Base-by-base conservation (phyloP, 2,888 invertebrate species). In the Sisyra terminalis region DNA sequence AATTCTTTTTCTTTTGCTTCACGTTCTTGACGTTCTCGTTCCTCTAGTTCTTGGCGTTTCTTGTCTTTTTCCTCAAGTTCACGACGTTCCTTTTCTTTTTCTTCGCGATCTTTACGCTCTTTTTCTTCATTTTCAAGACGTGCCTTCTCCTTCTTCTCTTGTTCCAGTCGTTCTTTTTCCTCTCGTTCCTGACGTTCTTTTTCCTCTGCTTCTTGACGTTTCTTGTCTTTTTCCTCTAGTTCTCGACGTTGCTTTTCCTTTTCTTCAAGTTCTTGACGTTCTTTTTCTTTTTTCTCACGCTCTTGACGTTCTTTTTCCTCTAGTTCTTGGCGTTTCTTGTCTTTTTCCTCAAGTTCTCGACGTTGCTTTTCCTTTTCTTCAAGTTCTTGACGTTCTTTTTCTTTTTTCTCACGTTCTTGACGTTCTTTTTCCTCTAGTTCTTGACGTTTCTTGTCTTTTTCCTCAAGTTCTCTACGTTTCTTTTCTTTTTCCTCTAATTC, bases 371-470 rank as follows among this genome's bases (percentile, higher is more conserved):
- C 55, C 9, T 52, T 55, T 3, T 57, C 55, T 41, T 57, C 57
- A n/a, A 52, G 55, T 24, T 56, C 57, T 42, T 58, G 54, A 29
- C 54, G 50, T 2, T 58, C 57, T 13, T 62, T 52, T 57, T 59
- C 47, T 57, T 57, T 46, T 48, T 50, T 50, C 42, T 47, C 49
- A 30, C 49, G 39, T 45, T 52, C 48, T 32, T 46, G 41, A 44
- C 52, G 47, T 43, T 48, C 43, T 41, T 50, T 42, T 45, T 50
- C 47, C 30, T 46, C 44, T 29, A 42, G 44, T 31, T 46, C 44
- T 29, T 43, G 44, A 51, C 52, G 44, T 13, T 46, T 45, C 46
- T 59, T 56, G 4, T 55, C 51, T 18, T 59, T 56, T 0, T 55
- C 54, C 31, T 46, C 50, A 5, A 45, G 45, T 8, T 47, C 51